A percentile compares a stretch with the other conserved stretches of the same genome.
Evolutionary conservation across 2,797 vertebrate genomes (phyloP).

Genomic region (Channa striata): DNA sequence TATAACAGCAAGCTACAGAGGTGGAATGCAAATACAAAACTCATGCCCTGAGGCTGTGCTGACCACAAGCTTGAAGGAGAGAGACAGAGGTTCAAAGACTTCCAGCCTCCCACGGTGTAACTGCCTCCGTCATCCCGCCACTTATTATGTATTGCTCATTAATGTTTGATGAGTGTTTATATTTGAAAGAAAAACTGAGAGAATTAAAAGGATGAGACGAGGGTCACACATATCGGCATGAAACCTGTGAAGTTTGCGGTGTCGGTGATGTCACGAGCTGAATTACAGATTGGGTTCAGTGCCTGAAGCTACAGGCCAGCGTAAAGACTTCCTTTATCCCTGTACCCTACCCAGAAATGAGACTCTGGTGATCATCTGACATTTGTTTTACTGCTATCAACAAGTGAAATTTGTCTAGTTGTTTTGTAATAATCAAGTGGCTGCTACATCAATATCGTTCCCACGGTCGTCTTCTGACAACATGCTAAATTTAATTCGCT

Average conservation of each 20-base stretch:
- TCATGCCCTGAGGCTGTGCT: conserved; percentile 11
- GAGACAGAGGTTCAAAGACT: conserved; percentile 45
- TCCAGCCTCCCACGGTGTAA: conserved; percentile 15
- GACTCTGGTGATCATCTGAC: too few relatives aligned
- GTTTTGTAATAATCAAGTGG: too few relatives aligned
- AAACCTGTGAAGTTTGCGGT: conserved; percentile 30
- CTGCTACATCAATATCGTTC: too few relatives aligned
- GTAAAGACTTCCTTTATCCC: too few relatives aligned
- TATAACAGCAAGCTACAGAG: conserved; percentile 16
- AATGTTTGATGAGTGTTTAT: conserved; percentile 28
- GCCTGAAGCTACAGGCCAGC: conserved; percentile 27
- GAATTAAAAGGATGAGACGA: background rate
- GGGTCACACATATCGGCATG: conserved; percentile 1
- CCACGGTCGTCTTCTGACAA: too few relatives aligned
- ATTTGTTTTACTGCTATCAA: too few relatives aligned
- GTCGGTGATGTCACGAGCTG: conserved; percentile 41
- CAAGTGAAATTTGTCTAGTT: too few relatives aligned
- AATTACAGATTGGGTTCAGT: conserved; percentile 14
- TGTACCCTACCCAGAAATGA: too few relatives aligned
- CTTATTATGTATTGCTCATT: too few relatives aligned
- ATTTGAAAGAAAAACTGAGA: conserved; percentile 6
- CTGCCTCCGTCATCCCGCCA: background rate
- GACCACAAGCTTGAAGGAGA: conserved; percentile 12
- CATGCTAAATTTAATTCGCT: too few relatives aligned
- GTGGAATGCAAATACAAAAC: conserved; percentile 28